These are phyloP conservation scores for Cuculus canorus DNA, from an alignment of 2,797 vertebrate species.

Conservation along the genomic window DNA sequence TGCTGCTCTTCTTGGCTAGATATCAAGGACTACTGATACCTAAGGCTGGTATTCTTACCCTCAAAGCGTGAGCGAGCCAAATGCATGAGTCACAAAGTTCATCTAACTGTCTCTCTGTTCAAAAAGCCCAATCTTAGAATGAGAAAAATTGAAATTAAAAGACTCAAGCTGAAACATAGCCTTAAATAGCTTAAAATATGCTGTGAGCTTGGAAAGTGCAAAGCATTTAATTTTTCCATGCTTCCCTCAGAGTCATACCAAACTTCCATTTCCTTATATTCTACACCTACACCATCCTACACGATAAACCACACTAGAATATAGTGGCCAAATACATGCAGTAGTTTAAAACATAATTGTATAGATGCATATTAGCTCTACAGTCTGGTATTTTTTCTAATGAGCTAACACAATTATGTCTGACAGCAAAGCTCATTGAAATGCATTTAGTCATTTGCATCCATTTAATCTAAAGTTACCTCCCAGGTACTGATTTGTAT, in stretches of 20 bases:
- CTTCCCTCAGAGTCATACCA: not conserved
- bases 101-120: not conserved
- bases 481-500: not conserved
- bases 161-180: not conserved
- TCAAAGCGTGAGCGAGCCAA: conserved; percentile 1
- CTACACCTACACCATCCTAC: not conserved
- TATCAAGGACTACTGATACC: not conserved
- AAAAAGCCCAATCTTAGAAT: conserved; percentile 4
- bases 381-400: not conserved
- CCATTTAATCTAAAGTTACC: not conserved
- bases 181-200: conserved; percentile 10
- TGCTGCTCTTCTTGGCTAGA: not conserved
- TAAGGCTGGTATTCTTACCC: conserved; percentile 12
- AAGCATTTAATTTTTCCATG: not conserved
- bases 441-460: not conserved
- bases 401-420: not conserved
- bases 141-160: not conserved
- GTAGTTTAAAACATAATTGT: not conserved
- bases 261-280: conserved; percentile 4
- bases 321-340: not conserved
- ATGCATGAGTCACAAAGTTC: conserved; percentile 35
- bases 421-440: conserved; percentile 32
- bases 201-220: not conserved
- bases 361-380: not conserved
- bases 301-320: not conserved